Base-by-base conservation (phyloP, 2,888 invertebrate genomes). In the Pachycephus smyrnensis region DNA sequence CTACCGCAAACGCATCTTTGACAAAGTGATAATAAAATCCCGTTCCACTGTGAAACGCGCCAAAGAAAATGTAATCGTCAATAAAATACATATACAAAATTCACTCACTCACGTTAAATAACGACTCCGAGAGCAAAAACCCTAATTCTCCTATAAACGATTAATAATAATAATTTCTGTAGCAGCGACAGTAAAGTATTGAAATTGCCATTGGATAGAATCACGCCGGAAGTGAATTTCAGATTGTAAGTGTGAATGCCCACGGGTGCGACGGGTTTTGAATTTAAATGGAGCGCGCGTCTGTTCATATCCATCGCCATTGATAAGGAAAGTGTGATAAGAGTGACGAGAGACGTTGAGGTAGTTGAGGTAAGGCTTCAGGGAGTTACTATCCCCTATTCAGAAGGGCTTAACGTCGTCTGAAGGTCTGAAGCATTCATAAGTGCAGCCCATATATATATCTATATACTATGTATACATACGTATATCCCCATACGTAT, bases 401-500 rank as follows among this genome's bases (percentile, higher is more conserved):
- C 85, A 84, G 37, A 68, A 69, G 55, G 80, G 83, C 83, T 85
- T 82, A 83, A 80, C 81, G 76, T 76, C 81, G 76, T 84, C 83
- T 83, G 78, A 78, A 84, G 82, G 76, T 84, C 83, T 83, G 78
- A 78, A 84, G 82, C 79, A 78, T 80, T 82, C 81, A 76, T 78
- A 80, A 85, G 80, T 80, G 81, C 80, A 82, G 55, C 23, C 23
- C 55, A 55, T 6, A 55, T 55, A 12, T 12, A 37, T 12, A 30
- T n/a, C 35, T 33, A 73, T 30, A 12, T 23, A 32, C 4, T n/a
- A 33, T 32, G 12, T 68, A 4, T 23, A 75, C 68, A 4, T 32
- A 55, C 32, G 35, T 76, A 15, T 55, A 55, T 55, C 2, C 23
- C 4, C 6, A 3, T 40, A 40, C 6, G 40, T 40, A 40, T 6